Percentiles rank a stretch among this genome's conserved stretches.
phyloP scores from a whole-genome alignment of 2,113 vertebrate genomes.

The Taurulus bubalis region DNA sequence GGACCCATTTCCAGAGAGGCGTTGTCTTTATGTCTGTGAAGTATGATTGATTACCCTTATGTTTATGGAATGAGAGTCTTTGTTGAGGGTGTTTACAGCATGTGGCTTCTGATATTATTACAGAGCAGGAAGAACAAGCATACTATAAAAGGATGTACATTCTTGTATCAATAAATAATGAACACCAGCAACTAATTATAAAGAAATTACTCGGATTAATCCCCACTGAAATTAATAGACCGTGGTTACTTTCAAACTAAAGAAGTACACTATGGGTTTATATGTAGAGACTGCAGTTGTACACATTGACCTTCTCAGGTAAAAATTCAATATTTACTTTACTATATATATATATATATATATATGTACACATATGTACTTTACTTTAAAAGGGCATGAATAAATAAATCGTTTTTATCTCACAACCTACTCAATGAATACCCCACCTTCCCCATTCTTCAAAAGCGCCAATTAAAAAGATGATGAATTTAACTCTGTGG shows the following conservation, averaged over 20 bases:
- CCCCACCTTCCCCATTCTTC: neutral
- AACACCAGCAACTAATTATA: conserved; percentile 13
- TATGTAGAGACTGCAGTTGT: neutral
- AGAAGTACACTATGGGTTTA: neutral
- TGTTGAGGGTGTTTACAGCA: conserved; percentile 7
- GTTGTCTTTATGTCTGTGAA: conserved; percentile 34
- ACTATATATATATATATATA: too few species aligned
- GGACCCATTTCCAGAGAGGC: conserved; percentile 5
- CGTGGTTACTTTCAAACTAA: neutral
- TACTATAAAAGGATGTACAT: neutral
- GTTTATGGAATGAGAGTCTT: conserved; percentile 5
- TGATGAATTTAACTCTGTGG: conserved; percentile 14
- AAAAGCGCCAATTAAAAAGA: conserved; percentile 45
- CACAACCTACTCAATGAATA: neutral
- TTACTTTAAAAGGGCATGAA: neutral
- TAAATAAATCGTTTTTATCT: conserved; percentile 20
- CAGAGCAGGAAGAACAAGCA: conserved; percentile 14
- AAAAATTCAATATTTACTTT: too few species aligned
- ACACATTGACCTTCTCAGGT: conserved; percentile 35
- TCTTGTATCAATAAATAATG: conserved; percentile 33
- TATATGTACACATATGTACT: too few species aligned
- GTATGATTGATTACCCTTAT: conserved; percentile 45
- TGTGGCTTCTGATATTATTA: conserved; percentile 39
- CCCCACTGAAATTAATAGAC: neutral
- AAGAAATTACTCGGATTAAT: conserved; percentile 34